These are phyloP conservation scores for Lagria hirta DNA, from an alignment of 2,888 invertebrate species.

Conservation along the genomic window DNA sequence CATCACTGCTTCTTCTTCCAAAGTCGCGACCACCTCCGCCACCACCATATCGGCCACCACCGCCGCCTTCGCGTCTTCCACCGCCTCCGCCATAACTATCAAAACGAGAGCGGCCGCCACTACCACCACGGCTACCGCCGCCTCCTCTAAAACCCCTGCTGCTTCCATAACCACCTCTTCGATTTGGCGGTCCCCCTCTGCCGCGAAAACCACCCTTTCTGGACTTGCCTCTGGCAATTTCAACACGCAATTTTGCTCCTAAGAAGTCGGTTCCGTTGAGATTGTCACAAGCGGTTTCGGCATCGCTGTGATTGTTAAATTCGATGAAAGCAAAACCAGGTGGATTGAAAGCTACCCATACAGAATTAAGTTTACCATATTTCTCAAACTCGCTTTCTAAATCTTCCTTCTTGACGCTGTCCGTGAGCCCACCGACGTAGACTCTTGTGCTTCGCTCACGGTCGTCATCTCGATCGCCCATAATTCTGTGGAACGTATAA, in stretches of 20 bases:
- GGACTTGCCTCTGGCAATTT: constrained; percentile 80
- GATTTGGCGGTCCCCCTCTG: constrained; percentile 48
- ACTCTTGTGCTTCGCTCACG: constrained; percentile 73
- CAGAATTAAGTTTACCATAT: constrained; percentile 88
- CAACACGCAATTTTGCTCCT: constrained; percentile 85
- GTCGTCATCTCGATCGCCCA: constrained; percentile 46
- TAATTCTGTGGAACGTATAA: constrained; percentile 53
- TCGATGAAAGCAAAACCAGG: constrained; percentile 94
- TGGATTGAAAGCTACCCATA: constrained; percentile 93
- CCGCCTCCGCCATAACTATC: constrained; percentile 32
- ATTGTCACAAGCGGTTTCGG: constrained; percentile 84
- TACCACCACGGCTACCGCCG: constrained; percentile 41
- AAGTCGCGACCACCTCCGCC: constrained; percentile 38
- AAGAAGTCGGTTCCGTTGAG: constrained; percentile 86
- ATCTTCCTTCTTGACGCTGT: constrained; percentile 89
- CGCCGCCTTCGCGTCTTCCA: constrained; percentile 31
- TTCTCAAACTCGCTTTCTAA: constrained; percentile 88
- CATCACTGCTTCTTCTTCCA: constrained; percentile 36
- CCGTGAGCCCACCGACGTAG: constrained; percentile 86
- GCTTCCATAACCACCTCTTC: constrained; percentile 46
- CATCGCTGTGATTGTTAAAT: constrained; percentile 85
- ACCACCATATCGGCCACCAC: constrained; percentile 27
- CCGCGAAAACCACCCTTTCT: constrained; percentile 64
- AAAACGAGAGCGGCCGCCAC: too few species aligned
- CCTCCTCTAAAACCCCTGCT: constrained; percentile 41